Base-by-base conservation (phyloP, 2,113 vertebrate species). In the Burhinus bistriatus region DNA sequence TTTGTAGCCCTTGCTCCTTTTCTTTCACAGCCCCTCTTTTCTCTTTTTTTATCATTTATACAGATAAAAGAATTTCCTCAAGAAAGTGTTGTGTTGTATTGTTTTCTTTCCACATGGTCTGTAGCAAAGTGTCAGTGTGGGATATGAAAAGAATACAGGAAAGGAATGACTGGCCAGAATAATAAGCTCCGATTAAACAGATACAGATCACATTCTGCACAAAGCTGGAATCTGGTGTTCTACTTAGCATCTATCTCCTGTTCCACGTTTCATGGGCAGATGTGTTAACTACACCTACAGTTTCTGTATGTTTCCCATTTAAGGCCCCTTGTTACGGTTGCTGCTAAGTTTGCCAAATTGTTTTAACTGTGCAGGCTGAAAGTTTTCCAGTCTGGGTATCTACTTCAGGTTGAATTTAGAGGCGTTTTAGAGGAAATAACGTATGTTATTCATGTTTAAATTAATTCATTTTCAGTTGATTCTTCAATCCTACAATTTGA, bases 291-390 rank as follows among this genome's bases (percentile, higher is more conserved):
- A 51, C 36, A 90, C 69, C 59, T 83, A 49, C 4, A 62, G 9
- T 62, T 87, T 91, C 55, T 81, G 42, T 55, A 21, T 75, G 32
- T 40, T 90, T 95, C 65, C 32, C 29, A 21, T 88, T 84, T 44
- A 84, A 75, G 27, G 32, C 38, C 42, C 1, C 0, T 91, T 87
- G 40, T 87, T 90, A 75, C 1, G 1, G 10, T 26, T 83, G n/a
- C 36, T 71, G 12, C 9, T 68, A 47, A 54, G 25, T 66, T 90
- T 84, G 59, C 68, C 59, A 75, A 44, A 89, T 75, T 51, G 27
- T 61, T 93, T 90, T 86, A 94, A 83, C 55, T 78, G 26, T 65
- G 44, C 62, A 80, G 58, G 6, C 62, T 58, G 42, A 73, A 89
- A 84, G 9, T 32, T 71, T 93, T 94, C 87, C 21, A 44, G 70